These are phyloP conservation scores for Atta texana DNA, from an alignment of 1,140 invertebrate genomes.

Conservation along the genomic window DNA sequence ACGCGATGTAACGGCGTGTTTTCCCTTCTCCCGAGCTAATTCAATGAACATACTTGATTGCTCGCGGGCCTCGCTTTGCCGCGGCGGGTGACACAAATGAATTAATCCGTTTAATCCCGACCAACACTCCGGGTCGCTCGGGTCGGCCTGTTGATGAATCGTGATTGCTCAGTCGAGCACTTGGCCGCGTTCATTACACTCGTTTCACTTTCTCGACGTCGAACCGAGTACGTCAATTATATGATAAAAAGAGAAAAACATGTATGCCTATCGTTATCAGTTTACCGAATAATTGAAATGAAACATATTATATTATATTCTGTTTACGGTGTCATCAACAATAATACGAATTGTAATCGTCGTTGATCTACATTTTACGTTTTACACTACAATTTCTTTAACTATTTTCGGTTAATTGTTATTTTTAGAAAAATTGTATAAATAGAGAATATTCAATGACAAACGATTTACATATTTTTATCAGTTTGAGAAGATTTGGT, in stretches of 20 bases:
- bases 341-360: neutral
- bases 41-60: constrained; percentile 49
- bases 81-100: constrained; percentile 38
- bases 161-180: constrained; percentile 64
- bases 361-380: neutral
- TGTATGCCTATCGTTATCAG: constrained; percentile 6
- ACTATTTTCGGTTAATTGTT: neutral
- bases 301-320: neutral
- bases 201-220: constrained; percentile 14
- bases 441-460: neutral
- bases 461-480: neutral
- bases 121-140: constrained; percentile 63
- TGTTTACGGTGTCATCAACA: neutral
- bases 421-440: neutral
- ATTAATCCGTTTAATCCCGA: constrained; percentile 71
- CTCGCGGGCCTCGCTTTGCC: neutral
- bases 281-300: neutral
- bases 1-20: neutral
- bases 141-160: constrained; percentile 71
- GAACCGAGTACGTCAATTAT: constrained; percentile 31
- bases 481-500: neutral
- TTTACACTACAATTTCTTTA: neutral
- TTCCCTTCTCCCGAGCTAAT: constrained; percentile 8
- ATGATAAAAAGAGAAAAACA: constrained; percentile 51
- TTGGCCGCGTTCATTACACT: constrained; percentile 64